These are phyloP conservation scores for Hormiphora californensis DNA, from an alignment of 37 sponge, comb jelly and placozoan species.

Conservation along the genomic window DNA sequence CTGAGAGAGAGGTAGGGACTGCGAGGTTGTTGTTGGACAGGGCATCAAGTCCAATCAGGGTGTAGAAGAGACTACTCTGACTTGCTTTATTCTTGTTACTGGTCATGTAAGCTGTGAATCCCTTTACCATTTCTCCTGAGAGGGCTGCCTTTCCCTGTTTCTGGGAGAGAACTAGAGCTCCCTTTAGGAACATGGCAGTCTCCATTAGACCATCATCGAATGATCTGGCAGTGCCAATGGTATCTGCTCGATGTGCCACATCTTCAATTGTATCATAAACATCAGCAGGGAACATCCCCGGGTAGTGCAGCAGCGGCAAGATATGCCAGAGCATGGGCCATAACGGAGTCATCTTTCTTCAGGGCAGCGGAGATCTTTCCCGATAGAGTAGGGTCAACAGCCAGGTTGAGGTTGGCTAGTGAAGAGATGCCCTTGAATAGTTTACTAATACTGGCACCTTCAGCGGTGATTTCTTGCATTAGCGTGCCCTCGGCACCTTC, in stretches of 20 bases:
- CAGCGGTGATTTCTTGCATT: not conserved
- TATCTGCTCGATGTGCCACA: conserved; percentile 23
- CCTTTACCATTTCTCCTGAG: not conserved
- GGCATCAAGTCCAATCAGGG: not conserved
- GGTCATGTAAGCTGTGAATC: not conserved
- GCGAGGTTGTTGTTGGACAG: not conserved
- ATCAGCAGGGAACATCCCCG: not conserved
- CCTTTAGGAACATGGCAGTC: conserved; percentile 5
- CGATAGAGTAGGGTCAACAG: not conserved
- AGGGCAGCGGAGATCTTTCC: not conserved
- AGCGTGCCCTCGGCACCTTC: not conserved
- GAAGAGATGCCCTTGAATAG: not conserved
- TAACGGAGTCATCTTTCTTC: not conserved
- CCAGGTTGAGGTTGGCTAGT: not conserved
- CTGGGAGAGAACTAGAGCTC: conserved; percentile 20
- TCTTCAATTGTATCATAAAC: conserved; percentile 5
- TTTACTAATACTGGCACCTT: not conserved
- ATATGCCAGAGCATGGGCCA: not conserved
- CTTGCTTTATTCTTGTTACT: conserved; percentile 19
- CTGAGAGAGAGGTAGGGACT: not conserved
- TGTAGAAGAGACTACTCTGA: conserved; percentile 6
- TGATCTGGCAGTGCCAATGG: conserved; percentile 21
- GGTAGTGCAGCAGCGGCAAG: not conserved
- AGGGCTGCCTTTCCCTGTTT: not conserved
- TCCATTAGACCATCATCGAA: conserved; percentile 17